Evolutionary conservation across 2,113 vertebrate species (phyloP), one percentile per base, ranked within the genome.

Genomic region (Synodontis membranacea): DNA sequence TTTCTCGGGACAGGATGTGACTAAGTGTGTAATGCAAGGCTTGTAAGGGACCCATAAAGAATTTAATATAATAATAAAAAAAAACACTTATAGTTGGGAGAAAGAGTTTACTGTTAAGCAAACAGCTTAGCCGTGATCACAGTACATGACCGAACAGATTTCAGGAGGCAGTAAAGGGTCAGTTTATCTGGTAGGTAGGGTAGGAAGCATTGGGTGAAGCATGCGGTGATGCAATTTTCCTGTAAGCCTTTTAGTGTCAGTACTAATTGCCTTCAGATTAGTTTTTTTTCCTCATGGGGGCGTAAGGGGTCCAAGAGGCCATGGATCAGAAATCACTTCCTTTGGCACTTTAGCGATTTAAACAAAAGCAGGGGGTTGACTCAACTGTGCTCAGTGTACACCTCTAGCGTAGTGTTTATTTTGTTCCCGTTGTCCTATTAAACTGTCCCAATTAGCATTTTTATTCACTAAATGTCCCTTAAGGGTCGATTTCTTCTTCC

Each of bases 401-500:
- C 34, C 2, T 46, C 78, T 37, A 5, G 15, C 34, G 6, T 56
- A 37, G 10, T 2, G 34, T 56, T 39, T 54, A 54, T 80, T 56
- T 56, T 23, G 31, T 37, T 42, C 5, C 3, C 9, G 6, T 80
- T 37, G 19, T 56, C 31, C 50, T 80, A 80, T 80, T 56, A 80
- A 80, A 23, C 50, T 12, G 19, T 52, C 14, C 68, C 21, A 52
- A 70, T 68, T 25, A 70, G 10, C 5, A 8, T 88, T 78, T 74
- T 25, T 39, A 74, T 86, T 82, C 34, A 37, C 5, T 21, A 56
- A 56, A 80, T 64, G 64, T 76, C 86, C 89, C 88, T 84, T 84
- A 88, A 72, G 90, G 86, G 88, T 86, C 86, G 87, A 79, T 87
- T 72, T 91, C 83, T 89, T 54, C 81, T 39, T 85, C 48, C 72